A percentile compares a stretch with the other conserved stretches of the same genome.
phyloP scores from a whole-genome alignment of 2,113 vertebrate species.

The Romanogobio albipinnatus region DNA sequence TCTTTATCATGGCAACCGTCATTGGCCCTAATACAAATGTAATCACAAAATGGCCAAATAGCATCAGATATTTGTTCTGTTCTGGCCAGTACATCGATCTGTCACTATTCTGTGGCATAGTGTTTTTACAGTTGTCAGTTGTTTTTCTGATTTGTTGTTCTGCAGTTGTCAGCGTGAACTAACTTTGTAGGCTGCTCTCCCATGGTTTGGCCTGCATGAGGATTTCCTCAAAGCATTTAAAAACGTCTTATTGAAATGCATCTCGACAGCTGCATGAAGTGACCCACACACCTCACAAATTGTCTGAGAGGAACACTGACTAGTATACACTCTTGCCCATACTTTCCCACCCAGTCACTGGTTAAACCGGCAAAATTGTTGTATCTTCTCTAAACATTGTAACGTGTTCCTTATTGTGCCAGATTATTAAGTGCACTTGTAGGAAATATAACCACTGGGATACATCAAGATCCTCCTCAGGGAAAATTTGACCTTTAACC shows the following conservation, averaged over 20 bases:
- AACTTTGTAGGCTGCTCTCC: background rate
- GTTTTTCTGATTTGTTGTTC: background rate
- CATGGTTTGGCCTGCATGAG: background rate
- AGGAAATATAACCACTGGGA: background rate
- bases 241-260: background rate
- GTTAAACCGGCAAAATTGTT: background rate
- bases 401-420: background rate
- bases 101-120: background rate
- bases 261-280: background rate
- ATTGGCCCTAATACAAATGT: background rate
- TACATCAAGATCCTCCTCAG: background rate
- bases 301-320: background rate
- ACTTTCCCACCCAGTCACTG: background rate
- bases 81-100: background rate
- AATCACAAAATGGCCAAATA: background rate
- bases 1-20: background rate
- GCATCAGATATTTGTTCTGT: too few species aligned
- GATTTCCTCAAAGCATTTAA: constrained; percentile 5
- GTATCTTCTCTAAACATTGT: background rate
- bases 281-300: background rate
- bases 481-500: background rate
- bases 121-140: background rate
- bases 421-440: background rate
- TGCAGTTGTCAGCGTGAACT: background rate
- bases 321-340: background rate